Evolutionary conservation across 2,797 vertebrate species (phyloP), one percentile per base, ranked within the genome.

Genomic region (Rhinogobio ventralis): DNA sequence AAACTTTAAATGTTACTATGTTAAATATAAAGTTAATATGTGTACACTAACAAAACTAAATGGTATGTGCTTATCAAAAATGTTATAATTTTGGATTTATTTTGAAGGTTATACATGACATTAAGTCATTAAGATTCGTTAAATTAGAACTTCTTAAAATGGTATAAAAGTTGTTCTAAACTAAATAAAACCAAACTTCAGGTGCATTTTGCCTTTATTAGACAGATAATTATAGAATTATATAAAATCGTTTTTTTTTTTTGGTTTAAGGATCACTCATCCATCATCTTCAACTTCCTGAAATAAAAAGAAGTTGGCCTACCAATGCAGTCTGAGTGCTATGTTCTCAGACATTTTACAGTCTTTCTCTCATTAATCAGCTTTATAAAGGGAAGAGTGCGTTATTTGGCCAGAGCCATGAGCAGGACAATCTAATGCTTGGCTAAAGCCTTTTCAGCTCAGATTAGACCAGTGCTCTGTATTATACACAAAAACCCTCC

Each of bases 401-500:
- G 55, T 75, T 75, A 76, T 82, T 81, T 86, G 76, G 66, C 49
- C 25, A 51, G 25, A 84, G 42, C 25, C 23, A 57, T 81, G 82
- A 86, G 82, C 78, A 53, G 57, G 74, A 74, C 86, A 75, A 62
- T 87, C 80, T 77, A 80, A 77, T 51, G 66, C 77, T 83, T 66
- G 53, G 77, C 72, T 71, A 84, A 87, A 86, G 80, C 87, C 81
- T 85, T 81, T 89, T 86, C 79, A 88, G 85, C 68, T 73, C 76
- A 88, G 86, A 89, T 89, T 90, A 89, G 81, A 72, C 79, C 79
- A 53, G 75, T 53, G 74, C 64, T 75, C 33, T 69, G 55, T 86
- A 77, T 86, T 77, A 87, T 86, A 84, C 83, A 86, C 78, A 87
- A 86, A 76, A 75, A 72, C 85, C 73, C 85, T 85, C 71, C 60